Evolutionary conservation across 2,888 invertebrate species (phyloP).

Genomic region (Drosophila mulleri): DNA sequence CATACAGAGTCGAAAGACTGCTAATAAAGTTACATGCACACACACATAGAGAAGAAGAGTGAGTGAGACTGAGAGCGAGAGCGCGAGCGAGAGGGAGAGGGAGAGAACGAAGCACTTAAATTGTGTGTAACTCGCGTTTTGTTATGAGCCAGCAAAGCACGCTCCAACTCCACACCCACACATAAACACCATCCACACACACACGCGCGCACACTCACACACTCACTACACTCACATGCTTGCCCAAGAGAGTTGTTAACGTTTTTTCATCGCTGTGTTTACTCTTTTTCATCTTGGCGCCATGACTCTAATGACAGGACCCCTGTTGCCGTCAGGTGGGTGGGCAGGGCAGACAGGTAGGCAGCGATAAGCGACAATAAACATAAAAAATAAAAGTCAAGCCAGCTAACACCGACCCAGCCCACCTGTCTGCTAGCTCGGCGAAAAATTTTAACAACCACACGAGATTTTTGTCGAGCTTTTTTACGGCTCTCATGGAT

Average conservation of each 20-base stretch:
- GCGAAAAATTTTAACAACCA: constrained; percentile 66
- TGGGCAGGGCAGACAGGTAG: constrained; percentile 6
- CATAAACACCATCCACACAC: background rate
- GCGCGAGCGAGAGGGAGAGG: background rate
- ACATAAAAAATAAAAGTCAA: constrained; percentile 75
- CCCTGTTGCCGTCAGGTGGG: constrained; percentile 35
- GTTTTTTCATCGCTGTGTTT: constrained; percentile 76
- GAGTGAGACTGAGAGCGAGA: too few species aligned
- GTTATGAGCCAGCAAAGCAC: constrained; percentile 44
- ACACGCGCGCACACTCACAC: background rate
- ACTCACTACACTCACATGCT: constrained; percentile 2
- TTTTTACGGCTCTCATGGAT: constrained; percentile 57
- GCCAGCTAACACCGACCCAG: constrained; percentile 4
- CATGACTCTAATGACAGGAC: constrained; percentile 72
- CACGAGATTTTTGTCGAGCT: constrained; percentile 64
- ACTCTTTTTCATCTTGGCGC: constrained; percentile 77
- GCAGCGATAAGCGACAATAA: constrained; percentile 75
- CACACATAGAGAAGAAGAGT: constrained; percentile 2
- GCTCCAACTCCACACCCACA: constrained; percentile 6
- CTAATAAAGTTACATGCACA: constrained; percentile 70
- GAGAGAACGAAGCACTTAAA: constrained; percentile 34
- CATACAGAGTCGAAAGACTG: constrained; percentile 58
- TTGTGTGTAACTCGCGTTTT: constrained; percentile 68
- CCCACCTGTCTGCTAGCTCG: constrained; percentile 19
- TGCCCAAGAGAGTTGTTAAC: constrained; percentile 81